Conservation (phyloP, 2,113 vertebrate genomes). For the Lynx canadensis region DNA sequence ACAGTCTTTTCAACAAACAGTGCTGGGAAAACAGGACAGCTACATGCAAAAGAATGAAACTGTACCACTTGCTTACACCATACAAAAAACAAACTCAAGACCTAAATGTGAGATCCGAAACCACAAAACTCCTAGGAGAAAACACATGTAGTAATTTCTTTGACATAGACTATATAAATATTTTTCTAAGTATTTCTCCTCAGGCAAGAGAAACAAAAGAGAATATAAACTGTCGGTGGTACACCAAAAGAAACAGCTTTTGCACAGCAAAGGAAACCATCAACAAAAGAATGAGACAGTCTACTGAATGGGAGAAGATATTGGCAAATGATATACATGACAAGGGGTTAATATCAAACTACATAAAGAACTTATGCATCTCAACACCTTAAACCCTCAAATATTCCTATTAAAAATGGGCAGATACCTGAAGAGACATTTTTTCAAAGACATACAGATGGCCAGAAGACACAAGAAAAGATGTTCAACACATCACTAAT, state of each 20-base stretch:
- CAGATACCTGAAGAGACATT: not conserved
- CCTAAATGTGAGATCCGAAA: not conserved
- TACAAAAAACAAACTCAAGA: not conserved
- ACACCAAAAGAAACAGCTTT: not conserved
- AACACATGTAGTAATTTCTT: not conserved
- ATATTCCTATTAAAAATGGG: not conserved
- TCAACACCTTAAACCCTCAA: not conserved
- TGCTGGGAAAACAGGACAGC: not conserved
- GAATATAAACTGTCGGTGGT: not conserved
- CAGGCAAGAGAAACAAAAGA: not conserved
- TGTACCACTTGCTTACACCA: not conserved
- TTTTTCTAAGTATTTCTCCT: not conserved
- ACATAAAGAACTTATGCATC: not conserved
- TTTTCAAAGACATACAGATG: not conserved
- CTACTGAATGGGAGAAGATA: not conserved
- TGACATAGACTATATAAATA: not conserved
- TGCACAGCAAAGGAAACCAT: not conserved
- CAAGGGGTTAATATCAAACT: not conserved
- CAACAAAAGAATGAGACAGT: not conserved
- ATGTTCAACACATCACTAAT: not conserved
- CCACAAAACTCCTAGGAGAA: not conserved
- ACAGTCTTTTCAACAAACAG: not conserved
- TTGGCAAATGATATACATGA: not conserved
- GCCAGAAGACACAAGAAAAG: not conserved
- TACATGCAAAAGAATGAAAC: not conserved